Percentiles rank a stretch among this genome's conserved stretches.
These are phyloP conservation scores for Yponomeuta cagnagella DNA, from an alignment of 2,888 invertebrate genomes.

Conservation along the genomic window DNA sequence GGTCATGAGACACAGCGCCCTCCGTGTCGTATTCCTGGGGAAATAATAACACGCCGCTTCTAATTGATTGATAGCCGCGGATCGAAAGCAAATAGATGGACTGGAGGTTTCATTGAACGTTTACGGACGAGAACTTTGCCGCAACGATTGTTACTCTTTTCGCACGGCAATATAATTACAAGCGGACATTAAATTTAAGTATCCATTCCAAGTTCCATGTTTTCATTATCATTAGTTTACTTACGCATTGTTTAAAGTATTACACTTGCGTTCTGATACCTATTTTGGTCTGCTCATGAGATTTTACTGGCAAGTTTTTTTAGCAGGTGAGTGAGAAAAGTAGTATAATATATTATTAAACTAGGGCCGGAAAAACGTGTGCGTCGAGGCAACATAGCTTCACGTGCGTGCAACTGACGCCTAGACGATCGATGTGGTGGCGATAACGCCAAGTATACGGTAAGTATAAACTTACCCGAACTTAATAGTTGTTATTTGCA, in stretches of 20 bases:
- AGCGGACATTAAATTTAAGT: conserved; percentile 12
- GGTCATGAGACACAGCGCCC: conserved; percentile 38
- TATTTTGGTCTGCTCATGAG: background rate
- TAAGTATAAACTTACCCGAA: background rate
- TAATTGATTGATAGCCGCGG: conserved; percentile 13
- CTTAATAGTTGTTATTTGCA: conserved; percentile 8
- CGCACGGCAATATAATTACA: conserved; percentile 10
- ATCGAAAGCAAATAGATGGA: background rate
- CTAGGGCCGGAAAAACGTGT: conserved; percentile 4
- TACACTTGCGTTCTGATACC: background rate
- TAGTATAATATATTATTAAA: background rate
- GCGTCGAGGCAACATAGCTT: conserved; percentile 1
- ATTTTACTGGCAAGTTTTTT: background rate
- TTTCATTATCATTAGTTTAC: background rate
- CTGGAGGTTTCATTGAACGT: background rate
- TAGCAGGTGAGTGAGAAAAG: background rate
- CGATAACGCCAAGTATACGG: background rate
- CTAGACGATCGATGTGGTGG: conserved; percentile 6
- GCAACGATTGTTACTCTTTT: conserved; percentile 5
- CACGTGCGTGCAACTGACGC: conserved; percentile 3
- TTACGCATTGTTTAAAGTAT: background rate
- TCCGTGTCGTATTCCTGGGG: conserved; percentile 23
- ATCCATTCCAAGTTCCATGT: background rate
- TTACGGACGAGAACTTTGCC: background rate
- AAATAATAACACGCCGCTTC: conserved; percentile 14